Base-by-base conservation (phyloP, 2,888 invertebrate genomes). In the Phorcus lineatus region DNA sequence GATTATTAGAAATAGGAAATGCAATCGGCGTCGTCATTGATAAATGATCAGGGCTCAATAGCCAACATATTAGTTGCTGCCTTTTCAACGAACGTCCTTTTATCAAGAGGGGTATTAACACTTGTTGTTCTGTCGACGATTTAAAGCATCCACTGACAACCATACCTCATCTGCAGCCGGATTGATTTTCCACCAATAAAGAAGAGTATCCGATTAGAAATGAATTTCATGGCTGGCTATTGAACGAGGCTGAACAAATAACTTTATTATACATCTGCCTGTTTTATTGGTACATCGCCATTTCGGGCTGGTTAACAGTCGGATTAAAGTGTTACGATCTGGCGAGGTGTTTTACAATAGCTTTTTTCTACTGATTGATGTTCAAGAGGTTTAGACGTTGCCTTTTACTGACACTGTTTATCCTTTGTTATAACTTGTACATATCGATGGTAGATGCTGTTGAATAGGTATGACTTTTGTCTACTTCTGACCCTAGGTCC, bases 1-100 rank as follows among this genome's bases (percentile, higher is more conserved):
- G 31, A 36, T 70, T 70, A 70, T 70, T 70, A 70, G 70, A 70
- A 70, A 70, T 70, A 31, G 70, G 70, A 70, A 70, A 36, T 70
- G 70, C 70, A 70, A 70, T 40, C 36, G 70, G 36, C 28, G 6
- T 36, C 19, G 19, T 36, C 70, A 70, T 70, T 70, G 70, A 70
- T 36, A 70, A 70, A 31, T 70, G 70, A 70, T 70, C 70, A 70
- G 40, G 36, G 36, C 17, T 31, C 31, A 70, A 70, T 36, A 36
- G 36, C 17, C 17, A 11, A 1, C 28, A 28, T 28, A 62, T 28
- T 62, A 62, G 62, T 62, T 62, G 24, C 24, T 24, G 19, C 17
- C 24, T 17, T 62, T 28, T 28, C 62, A 24, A 62, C 62, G 19
- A 57, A 24, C 24, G 57, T 57, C 24, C 19, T 19, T 57, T 22